Base-by-base conservation (phyloP, 2,113 vertebrate genomes). In the Thunnus thynnus region DNA sequence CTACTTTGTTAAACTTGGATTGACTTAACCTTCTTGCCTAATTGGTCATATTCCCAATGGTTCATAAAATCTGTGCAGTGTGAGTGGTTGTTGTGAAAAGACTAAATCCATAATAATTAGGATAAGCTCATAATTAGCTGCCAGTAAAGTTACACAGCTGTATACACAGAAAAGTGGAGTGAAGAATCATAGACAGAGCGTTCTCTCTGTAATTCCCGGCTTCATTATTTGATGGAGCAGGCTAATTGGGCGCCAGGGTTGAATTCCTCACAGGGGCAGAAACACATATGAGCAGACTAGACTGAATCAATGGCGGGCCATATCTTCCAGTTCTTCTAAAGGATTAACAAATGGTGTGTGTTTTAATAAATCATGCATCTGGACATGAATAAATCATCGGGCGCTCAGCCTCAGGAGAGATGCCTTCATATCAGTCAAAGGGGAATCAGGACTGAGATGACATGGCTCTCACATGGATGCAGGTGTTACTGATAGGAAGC, bases 351-450 rank as follows among this genome's bases (percentile, higher is more conserved):
- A 86, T 76, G 74, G 66, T 60, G 55, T 70, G 54, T 57, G 76
- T 74, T 86, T 90, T 67, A 88, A 88, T 85, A 85, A 86, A 82
- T 71, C n/a, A 56, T 88, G 67, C 0, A n/a, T 80, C 73, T 88
- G 63, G 83, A 73, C 73, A 92, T 90, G 85, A 92, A 90, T 90
- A 79, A 89, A 86, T 81, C 71, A 92, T 78, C 1, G 1, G 55
- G 66, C 10, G 13, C 46, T 73, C 44, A 13, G 36, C n/a, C 72
- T 61, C 51, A 0, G n/a, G 66, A 74, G 83, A 78, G 36, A 61
- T 12, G 47, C 44, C 76, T 80, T 87, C 72, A 82, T n/a, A 73
- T 85, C 60, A 48, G 55, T 74, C 72, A 65, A 60, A 68, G 63
- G 20, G 56, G 60, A 65, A 77, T 36, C 47, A 41, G 61, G 50